A percentile compares a stretch with the other conserved stretches of the same genome.
phyloP scores from a whole-genome alignment of 2,888 invertebrate species.

The Epistrophella euchroma region DNA sequence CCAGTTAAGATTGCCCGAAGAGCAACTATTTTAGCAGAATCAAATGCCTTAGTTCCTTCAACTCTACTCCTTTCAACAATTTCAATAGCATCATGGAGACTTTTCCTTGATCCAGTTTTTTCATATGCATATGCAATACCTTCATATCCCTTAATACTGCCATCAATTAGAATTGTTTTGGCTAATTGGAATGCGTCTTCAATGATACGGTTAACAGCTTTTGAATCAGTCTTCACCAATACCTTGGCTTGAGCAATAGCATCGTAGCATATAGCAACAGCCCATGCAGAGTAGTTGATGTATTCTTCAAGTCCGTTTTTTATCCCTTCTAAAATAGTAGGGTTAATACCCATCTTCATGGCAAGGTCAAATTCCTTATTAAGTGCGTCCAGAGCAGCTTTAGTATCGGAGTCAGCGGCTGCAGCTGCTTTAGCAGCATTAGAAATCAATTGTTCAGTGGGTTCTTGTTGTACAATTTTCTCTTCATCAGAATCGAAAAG shows the following conservation, averaged over 20 bases:
- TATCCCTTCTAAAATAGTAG: not conserved
- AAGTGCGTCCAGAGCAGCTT: not conserved
- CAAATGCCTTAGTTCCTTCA: slow-evolving; percentile 11
- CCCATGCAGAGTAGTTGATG: not conserved
- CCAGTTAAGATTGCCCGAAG: not conserved
- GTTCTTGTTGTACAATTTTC: not conserved
- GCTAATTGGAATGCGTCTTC: not conserved
- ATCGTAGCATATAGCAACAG: not conserved
- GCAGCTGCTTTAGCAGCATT: not conserved
- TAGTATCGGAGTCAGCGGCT: not conserved
- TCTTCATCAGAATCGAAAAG: not conserved
- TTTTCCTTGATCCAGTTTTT: not conserved
- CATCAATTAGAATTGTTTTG: not conserved
- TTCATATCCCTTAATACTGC: slow-evolving; percentile 2
- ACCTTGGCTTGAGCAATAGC: not conserved
- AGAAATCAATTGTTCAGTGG: not conserved
- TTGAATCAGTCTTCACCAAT: not conserved
- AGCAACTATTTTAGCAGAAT: not conserved
- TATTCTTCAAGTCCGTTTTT: not conserved
- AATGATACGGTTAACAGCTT: not conserved
- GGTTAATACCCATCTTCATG: not conserved
- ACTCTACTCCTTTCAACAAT: slow-evolving; percentile 4
- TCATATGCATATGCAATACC: not conserved
- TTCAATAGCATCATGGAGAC: not conserved
- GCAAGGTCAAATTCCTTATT: not conserved